phyloP scores from a whole-genome alignment of 2,113 vertebrate species.

The Crotalus tigris region DNA sequence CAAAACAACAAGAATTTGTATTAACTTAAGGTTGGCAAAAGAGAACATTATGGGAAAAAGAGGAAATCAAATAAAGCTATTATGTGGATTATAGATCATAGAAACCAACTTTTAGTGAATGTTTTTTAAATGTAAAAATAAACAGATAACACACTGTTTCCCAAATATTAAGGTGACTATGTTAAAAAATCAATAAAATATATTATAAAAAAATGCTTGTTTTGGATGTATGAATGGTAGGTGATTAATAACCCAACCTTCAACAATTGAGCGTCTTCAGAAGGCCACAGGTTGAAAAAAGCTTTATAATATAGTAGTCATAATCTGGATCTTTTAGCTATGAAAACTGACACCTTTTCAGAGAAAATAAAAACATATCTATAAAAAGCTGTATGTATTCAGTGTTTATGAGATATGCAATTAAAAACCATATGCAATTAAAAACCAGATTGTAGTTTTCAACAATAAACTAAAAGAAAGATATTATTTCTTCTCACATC shows the following conservation, averaged over 20 bases:
- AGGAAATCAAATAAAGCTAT: no score
- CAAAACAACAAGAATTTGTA: no score
- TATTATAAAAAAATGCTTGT: background rate
- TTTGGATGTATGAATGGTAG: background rate
- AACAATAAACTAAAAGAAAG: background rate
- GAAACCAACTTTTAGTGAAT: no score
- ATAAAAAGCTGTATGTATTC: background rate
- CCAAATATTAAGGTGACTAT: no score
- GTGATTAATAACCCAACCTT: background rate
- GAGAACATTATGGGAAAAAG: no score
- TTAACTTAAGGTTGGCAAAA: no score
- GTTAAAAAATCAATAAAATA: no score
- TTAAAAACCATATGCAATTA: background rate
- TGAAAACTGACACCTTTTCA: background rate
- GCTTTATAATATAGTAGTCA: background rate
- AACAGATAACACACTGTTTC: no score
- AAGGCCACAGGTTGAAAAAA: background rate
- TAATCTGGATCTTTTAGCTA: background rate
- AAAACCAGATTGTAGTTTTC: background rate
- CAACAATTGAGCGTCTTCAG: background rate
- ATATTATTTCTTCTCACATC: background rate
- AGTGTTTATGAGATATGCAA: background rate
- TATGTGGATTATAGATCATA: no score
- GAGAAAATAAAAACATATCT: background rate
- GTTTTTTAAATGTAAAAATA: no score